phyloP scores from a whole-genome alignment of 2,888 invertebrate species.

The Venusia cambrica region DNA sequence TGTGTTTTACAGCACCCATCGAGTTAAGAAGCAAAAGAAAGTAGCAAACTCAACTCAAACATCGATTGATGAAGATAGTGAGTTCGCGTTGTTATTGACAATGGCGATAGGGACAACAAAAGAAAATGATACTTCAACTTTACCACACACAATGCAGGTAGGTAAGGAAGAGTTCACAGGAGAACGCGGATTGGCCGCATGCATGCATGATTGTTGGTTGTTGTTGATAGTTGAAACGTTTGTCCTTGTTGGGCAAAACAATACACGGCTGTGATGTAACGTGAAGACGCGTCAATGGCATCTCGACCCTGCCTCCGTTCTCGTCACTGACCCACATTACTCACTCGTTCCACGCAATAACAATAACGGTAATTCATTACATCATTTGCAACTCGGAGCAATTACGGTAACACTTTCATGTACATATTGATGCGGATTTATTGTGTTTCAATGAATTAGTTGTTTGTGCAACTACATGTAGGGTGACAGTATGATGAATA shows the following conservation, averaged over 20 bases:
- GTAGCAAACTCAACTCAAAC: too few relatives aligned
- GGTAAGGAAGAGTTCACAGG: too few relatives aligned
- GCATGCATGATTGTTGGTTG: slow-evolving; percentile 17
- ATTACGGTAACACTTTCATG: slow-evolving; percentile 43
- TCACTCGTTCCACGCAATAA: slow-evolving; percentile 60
- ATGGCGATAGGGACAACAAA: slow-evolving; percentile 10
- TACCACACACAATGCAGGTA: slow-evolving; percentile 18
- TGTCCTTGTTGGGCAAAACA: slow-evolving; percentile 61
- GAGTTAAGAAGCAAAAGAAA: too few relatives aligned
- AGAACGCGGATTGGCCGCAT: slow-evolving; percentile 17
- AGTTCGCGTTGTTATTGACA: slow-evolving; percentile 3
- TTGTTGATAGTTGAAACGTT: slow-evolving; percentile 42
- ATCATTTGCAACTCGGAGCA: slow-evolving; percentile 52
- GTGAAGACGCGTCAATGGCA: slow-evolving; percentile 70
- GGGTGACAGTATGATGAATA: too few relatives aligned
- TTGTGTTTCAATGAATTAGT: too few relatives aligned
- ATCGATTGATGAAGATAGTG: slow-evolving; percentile 5
- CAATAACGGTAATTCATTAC: slow-evolving; percentile 66
- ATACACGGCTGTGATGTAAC: slow-evolving; percentile 64
- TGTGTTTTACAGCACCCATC: too few relatives aligned
- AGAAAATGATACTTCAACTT: slow-evolving; percentile 14
- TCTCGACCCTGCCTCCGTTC: slow-evolving; percentile 75
- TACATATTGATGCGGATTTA: slow-evolving; percentile 16
- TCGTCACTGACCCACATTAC: slow-evolving; percentile 78
- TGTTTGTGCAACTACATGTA: too few relatives aligned